phyloP scores from a whole-genome alignment of 37 sponge, comb jelly and placozoan genomes.

The Lycopodina hypogea region DNA sequence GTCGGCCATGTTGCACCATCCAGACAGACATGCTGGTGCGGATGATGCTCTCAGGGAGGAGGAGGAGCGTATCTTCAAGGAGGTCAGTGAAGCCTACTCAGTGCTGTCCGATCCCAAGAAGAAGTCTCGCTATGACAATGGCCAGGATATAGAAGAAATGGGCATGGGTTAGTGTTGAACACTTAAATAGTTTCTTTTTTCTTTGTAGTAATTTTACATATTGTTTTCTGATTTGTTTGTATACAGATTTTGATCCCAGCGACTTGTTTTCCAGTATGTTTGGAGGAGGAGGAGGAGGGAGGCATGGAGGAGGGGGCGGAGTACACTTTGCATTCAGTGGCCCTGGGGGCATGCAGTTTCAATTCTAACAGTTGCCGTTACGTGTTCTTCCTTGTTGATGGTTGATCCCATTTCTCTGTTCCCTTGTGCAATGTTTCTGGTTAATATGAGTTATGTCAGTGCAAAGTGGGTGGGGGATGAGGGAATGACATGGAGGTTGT shows the following conservation, averaged over 20 bases:
- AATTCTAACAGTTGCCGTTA: constrained; percentile 13
- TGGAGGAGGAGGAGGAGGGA: constrained; percentile 4
- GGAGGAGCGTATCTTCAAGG: constrained; percentile 91
- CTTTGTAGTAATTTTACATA: not conserved
- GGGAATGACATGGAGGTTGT: too few species aligned
- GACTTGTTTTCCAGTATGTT: constrained; percentile 12
- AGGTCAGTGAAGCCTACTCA: constrained; percentile 92
- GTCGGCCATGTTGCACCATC: constrained; percentile 87
- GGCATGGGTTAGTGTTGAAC: constrained; percentile 12
- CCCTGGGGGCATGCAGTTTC: constrained; percentile 7
- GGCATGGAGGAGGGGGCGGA: constrained; percentile 9
- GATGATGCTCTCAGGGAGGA: constrained; percentile 35
- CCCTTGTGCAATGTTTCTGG: too few species aligned
- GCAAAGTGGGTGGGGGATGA: too few species aligned
- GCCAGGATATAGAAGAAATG: constrained; percentile 92
- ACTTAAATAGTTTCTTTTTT: not conserved
- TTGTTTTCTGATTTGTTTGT: not conserved
- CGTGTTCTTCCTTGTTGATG: not conserved
- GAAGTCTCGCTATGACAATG: constrained; percentile 85
- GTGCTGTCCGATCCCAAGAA: constrained; percentile 89
- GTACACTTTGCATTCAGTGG: constrained; percentile 3
- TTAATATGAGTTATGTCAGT: too few species aligned
- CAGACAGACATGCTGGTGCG: constrained; percentile 53
- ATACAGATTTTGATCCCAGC: constrained; percentile 43
- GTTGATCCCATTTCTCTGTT: too few species aligned